phyloP scores from a whole-genome alignment of 2,888 invertebrate genomes.

The Synanthedon myopaeformis region DNA sequence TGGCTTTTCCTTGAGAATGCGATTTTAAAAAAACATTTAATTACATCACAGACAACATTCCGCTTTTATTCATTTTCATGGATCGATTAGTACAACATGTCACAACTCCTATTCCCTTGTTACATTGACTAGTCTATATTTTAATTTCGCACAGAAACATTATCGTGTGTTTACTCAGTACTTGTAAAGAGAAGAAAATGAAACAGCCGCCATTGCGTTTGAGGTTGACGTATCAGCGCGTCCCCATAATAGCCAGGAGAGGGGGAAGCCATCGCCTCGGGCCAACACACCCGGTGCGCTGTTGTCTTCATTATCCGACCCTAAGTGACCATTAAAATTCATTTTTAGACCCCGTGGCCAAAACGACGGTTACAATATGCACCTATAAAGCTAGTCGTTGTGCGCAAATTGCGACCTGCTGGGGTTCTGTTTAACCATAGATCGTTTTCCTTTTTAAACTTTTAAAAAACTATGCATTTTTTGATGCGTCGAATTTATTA shows the following conservation, averaged over 20 bases:
- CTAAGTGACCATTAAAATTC: conserved; percentile 62
- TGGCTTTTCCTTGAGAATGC: no score
- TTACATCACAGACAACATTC: no score
- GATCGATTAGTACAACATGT: no score
- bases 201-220: not conserved
- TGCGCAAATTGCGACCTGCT: not conserved
- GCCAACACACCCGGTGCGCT: conserved; percentile 5
- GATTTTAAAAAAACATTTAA: no score
- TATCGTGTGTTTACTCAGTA: no score
- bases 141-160: no score
- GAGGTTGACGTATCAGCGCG: not conserved
- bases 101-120: no score
- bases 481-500: no score
- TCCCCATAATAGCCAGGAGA: conserved; percentile 3
- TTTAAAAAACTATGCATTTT: no score
- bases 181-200: not conserved
- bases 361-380: conserved; percentile 4
- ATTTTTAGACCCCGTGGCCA: conserved; percentile 34
- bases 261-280: not conserved
- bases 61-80: no score
- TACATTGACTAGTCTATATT: not conserved
- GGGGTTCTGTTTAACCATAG: not conserved
- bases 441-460: no score
- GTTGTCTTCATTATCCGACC: conserved; percentile 44
- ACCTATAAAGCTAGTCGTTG: conserved; percentile 2